These are phyloP conservation scores for Trileptium ribeirensis DNA, from an alignment of 2,888 invertebrate genomes.

Conservation along the genomic window DNA sequence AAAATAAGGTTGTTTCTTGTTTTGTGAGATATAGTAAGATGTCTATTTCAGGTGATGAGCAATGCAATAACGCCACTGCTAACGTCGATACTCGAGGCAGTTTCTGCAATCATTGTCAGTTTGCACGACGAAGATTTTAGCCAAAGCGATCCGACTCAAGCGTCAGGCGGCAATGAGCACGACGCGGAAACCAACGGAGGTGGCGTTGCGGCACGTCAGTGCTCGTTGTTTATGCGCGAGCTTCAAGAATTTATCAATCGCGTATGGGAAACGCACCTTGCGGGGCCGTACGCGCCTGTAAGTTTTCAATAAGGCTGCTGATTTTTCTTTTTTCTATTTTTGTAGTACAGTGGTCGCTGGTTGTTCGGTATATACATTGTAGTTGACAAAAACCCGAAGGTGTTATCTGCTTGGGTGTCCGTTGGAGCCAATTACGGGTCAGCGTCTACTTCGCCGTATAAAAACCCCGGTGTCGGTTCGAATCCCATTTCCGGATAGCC, in stretches of 20 bases:
- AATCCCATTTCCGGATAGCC: too few relatives aligned
- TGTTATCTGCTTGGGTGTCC: too few relatives aligned
- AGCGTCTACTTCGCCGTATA: too few relatives aligned
- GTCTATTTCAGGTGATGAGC: conserved; percentile 49
- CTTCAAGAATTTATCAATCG: conserved; percentile 64
- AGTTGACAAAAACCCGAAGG: too few relatives aligned
- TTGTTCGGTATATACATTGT: too few relatives aligned
- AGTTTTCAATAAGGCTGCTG: too few relatives aligned
- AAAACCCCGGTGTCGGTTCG: too few relatives aligned
- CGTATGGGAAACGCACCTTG: conserved; percentile 64
- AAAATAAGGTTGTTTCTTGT: too few relatives aligned
- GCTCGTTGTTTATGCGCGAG: conserved; percentile 85
- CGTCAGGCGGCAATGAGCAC: neutral
- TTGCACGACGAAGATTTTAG: conserved; percentile 72
- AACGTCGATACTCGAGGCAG: conserved; percentile 71
- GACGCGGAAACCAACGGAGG: neutral
- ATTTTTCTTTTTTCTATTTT: too few relatives aligned
- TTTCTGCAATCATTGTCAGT: conserved; percentile 81
- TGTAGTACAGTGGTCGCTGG: too few relatives aligned
- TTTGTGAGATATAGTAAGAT: conserved; percentile 34
- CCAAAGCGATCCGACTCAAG: conserved; percentile 25
- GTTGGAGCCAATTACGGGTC: too few relatives aligned
- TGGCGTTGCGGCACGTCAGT: conserved; percentile 44
- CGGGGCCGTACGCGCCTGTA: conserved; percentile 34
- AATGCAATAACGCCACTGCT: conserved; percentile 57